Percentiles rank a stretch among this genome's conserved stretches.
These are phyloP conservation scores for Tachyglossus aculeatus DNA, from an alignment of 2,797 vertebrate genomes.

Conservation along the genomic window DNA sequence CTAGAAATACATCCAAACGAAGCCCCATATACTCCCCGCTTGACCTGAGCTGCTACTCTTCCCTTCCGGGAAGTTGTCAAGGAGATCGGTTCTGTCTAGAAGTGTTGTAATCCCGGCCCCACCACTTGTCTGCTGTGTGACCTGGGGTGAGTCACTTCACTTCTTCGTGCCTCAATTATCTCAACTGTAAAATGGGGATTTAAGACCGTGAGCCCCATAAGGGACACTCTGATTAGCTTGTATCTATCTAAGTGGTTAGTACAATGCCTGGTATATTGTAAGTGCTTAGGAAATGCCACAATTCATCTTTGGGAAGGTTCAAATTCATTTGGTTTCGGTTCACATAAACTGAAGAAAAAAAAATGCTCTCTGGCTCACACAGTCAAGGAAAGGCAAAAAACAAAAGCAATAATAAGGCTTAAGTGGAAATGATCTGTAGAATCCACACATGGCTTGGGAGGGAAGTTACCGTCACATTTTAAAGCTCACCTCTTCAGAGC, in stretches of 20 bases:
- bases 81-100: background rate
- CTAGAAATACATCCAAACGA: constrained; percentile 17
- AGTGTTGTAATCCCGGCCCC: too few species aligned
- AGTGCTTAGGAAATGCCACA: too few species aligned
- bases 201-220: too few species aligned
- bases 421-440: constrained; percentile 44
- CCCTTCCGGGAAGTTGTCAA: constrained; percentile 5
- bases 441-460: constrained; percentile 3
- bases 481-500: constrained; percentile 41
- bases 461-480: constrained; percentile 28
- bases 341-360: constrained; percentile 16
- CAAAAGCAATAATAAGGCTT: constrained; percentile 28
- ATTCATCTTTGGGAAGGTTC: constrained; percentile 19
- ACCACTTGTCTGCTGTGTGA: too few species aligned
- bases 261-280: too few species aligned
- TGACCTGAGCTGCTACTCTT: background rate
- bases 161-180: too few species aligned
- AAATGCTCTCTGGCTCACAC: constrained; percentile 14
- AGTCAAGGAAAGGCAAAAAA: constrained; percentile 17
- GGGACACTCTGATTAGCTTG: too few species aligned
- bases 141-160: too few species aligned
- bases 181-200: too few species aligned
- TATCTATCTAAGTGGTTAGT: too few species aligned
- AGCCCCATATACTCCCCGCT: background rate
- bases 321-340: constrained; percentile 39